Evolutionary conservation across 2,113 vertebrate species (phyloP).

Genomic region (Delphinus delphis): DNA sequence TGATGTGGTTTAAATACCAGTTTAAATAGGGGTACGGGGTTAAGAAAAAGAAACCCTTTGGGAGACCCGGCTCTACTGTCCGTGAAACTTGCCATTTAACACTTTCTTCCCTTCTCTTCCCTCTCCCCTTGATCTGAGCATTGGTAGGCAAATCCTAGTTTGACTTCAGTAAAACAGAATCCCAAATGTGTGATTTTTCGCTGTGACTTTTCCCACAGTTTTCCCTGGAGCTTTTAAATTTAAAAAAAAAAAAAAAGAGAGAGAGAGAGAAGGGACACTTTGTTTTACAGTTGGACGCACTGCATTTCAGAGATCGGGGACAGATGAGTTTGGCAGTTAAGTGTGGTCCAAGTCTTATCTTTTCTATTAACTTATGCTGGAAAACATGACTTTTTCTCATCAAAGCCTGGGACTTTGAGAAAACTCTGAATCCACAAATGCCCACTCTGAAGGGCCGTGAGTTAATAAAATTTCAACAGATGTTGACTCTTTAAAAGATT

Average conservation of each 20-base stretch:
- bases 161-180: background rate
- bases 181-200: background rate
- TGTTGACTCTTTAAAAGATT: slow-evolving; percentile 4
- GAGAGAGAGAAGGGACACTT: background rate
- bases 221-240: background rate
- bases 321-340: background rate
- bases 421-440: background rate
- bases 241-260: background rate
- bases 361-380: background rate
- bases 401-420: background rate
- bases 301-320: background rate
- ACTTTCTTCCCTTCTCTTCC: background rate
- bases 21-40: background rate
- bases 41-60: background rate
- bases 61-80: background rate
- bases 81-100: background rate
- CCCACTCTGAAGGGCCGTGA: background rate
- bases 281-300: background rate
- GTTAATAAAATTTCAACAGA: background rate
- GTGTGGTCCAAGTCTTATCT: background rate
- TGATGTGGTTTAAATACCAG: background rate
- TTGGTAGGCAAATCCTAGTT: background rate
- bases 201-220: background rate
- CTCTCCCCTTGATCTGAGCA: background rate
- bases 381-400: background rate